phyloP scores from a whole-genome alignment of 2,888 invertebrate genomes.

The Ophion costatus region DNA sequence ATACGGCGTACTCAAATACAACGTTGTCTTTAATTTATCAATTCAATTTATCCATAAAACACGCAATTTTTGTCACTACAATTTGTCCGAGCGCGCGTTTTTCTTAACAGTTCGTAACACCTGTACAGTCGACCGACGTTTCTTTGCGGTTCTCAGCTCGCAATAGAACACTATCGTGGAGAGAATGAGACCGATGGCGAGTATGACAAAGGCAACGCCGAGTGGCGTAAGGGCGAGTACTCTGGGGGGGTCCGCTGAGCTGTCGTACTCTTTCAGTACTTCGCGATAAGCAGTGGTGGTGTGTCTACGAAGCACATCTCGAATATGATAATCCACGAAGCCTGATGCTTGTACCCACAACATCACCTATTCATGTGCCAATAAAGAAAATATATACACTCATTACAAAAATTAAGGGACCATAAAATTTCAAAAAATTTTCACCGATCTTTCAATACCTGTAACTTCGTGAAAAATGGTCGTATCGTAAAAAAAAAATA shows the following conservation, averaged over 20 bases:
- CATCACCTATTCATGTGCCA: constrained; percentile 68
- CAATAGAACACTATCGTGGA: constrained; percentile 74
- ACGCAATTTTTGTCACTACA: not conserved
- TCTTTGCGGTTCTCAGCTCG: constrained; percentile 69
- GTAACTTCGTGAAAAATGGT: too few relatives aligned
- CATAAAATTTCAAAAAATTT: too few relatives aligned
- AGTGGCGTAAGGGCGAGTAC: constrained; percentile 75
- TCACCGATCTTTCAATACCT: too few relatives aligned
- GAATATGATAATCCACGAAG: constrained; percentile 72
- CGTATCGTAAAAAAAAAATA: too few relatives aligned
- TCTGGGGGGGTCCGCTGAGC: constrained; percentile 64
- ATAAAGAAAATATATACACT: too few relatives aligned
- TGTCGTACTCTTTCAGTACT: constrained; percentile 76
- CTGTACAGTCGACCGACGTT: not conserved
- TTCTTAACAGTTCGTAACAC: constrained; percentile 1
- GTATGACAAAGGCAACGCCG: constrained; percentile 76
- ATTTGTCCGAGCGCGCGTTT: not conserved
- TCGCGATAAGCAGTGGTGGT: constrained; percentile 72
- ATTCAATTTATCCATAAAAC: not conserved
- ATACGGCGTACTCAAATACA: not conserved
- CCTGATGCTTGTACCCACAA: constrained; percentile 75
- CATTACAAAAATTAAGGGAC: too few relatives aligned
- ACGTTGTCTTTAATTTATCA: not conserved
- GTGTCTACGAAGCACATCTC: constrained; percentile 75
- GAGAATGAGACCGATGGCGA: constrained; percentile 72